Evolutionary conservation across 2,888 invertebrate species (phyloP).

Genomic region (Sphaerophoria rueppellii): DNA sequence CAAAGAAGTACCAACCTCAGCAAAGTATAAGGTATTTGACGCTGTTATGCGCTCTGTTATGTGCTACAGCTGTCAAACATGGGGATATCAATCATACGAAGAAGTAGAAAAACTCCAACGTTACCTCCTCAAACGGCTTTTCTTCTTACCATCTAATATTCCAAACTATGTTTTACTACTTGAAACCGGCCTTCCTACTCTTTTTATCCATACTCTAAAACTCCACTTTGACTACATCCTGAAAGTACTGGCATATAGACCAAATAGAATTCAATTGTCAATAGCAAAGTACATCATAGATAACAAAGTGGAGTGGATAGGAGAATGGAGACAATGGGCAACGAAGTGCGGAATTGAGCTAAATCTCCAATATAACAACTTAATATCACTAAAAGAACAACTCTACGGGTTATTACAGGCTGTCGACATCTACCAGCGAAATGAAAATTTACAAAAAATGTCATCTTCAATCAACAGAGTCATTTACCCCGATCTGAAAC

Average conservation of each 20-base stretch:
- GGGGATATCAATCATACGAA: constrained; percentile 5
- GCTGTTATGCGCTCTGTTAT: constrained; percentile 3
- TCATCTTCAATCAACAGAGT: too few species aligned
- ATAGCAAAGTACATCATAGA: too few species aligned
- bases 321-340: too few species aligned
- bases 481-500: constrained; percentile 8
- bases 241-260: background rate
- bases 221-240: background rate
- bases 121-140: constrained; percentile 3
- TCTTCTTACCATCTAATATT: too few species aligned
- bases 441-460: too few species aligned
- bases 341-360: too few species aligned
- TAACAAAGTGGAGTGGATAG: too few species aligned
- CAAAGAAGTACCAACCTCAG: constrained; percentile 5
- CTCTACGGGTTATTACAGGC: too few species aligned
- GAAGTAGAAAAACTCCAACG: constrained; percentile 7
- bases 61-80: constrained; percentile 7
- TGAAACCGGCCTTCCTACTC: constrained; percentile 2
- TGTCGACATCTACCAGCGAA: too few species aligned
- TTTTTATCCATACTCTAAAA: background rate
- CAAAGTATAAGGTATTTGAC: constrained; percentile 6
- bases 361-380: background rate
- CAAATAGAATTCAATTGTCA: background rate
- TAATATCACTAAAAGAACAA: background rate
- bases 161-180: constrained; percentile 2